phyloP scores from a whole-genome alignment of 2,113 vertebrate genomes.

The Phrynosoma platyrhinos region DNA sequence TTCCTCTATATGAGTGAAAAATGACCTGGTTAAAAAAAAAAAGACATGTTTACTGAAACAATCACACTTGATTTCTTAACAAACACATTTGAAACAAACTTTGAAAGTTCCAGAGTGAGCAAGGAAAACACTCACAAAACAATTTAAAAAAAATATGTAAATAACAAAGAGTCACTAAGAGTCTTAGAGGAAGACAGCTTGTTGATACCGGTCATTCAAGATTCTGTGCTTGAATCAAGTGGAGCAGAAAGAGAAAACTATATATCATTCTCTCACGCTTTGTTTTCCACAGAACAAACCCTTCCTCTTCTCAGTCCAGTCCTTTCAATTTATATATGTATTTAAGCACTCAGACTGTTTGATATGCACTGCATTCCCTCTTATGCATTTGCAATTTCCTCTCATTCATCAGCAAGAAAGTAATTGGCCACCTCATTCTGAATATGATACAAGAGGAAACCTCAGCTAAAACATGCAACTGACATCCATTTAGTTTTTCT shows the following conservation, averaged over 20 bases:
- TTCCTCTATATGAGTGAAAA: no score
- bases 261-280: background rate
- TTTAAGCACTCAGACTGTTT: background rate
- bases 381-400: slow-evolving; percentile 26
- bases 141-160: background rate
- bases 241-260: background rate
- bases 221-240: background rate
- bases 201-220: background rate
- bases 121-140: background rate
- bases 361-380: background rate
- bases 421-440: slow-evolving; percentile 1
- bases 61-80: background rate
- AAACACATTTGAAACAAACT: background rate
- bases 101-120: background rate
- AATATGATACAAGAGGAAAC: slow-evolving; percentile 23
- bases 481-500: slow-evolving; percentile 23
- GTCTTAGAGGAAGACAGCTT: background rate
- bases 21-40: background rate
- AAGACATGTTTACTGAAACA: background rate
- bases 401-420: slow-evolving; percentile 10
- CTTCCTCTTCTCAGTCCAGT: background rate
- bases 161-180: background rate
- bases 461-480: background rate
- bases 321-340: background rate
- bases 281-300: slow-evolving; percentile 7